Percentiles rank a stretch among this genome's conserved stretches.
Evolutionary conservation across 2,113 vertebrate species (phyloP).

Genomic region (Microtus ochrogaster): DNA sequence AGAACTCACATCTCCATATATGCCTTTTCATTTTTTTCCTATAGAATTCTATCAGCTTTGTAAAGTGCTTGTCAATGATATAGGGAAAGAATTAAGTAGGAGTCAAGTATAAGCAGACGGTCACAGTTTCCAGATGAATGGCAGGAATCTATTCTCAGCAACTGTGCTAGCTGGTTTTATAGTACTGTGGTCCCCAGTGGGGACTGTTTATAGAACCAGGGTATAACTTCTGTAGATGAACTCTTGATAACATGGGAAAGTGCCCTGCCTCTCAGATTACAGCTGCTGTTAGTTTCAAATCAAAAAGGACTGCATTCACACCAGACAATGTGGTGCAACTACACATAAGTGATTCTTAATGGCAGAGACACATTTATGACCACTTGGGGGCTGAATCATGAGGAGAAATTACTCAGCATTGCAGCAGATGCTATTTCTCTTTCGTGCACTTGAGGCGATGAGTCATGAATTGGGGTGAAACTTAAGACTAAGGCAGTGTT

Average conservation of each 20-base stretch:
- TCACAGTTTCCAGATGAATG: background rate
- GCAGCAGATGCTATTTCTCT: background rate
- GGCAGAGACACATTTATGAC: constrained; percentile 34
- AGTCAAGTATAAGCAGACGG: background rate
- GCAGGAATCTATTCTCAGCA: background rate
- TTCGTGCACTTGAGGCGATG: constrained; percentile 39
- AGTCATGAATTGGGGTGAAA: constrained; percentile 46
- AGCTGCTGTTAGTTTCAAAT: constrained; percentile 37
- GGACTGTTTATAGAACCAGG: background rate
- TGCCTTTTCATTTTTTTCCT: background rate
- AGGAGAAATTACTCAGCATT: constrained; percentile 50
- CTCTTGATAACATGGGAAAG: background rate
- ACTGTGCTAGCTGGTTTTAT: background rate
- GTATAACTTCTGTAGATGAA: background rate
- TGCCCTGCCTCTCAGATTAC: background rate
- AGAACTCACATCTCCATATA: background rate
- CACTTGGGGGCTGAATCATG: constrained; percentile 13
- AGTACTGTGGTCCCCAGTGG: background rate
- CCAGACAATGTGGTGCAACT: background rate
- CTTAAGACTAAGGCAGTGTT: constrained; percentile 41
- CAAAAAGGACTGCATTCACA: constrained; percentile 21
- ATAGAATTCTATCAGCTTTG: background rate
- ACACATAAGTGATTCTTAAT: constrained; percentile 55
- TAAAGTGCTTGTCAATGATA: constrained; percentile 7
- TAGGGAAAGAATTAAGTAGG: background rate